Evolutionary conservation across 2,113 vertebrate species (phyloP).

Genomic region (Oreotrochilus melanogaster): DNA sequence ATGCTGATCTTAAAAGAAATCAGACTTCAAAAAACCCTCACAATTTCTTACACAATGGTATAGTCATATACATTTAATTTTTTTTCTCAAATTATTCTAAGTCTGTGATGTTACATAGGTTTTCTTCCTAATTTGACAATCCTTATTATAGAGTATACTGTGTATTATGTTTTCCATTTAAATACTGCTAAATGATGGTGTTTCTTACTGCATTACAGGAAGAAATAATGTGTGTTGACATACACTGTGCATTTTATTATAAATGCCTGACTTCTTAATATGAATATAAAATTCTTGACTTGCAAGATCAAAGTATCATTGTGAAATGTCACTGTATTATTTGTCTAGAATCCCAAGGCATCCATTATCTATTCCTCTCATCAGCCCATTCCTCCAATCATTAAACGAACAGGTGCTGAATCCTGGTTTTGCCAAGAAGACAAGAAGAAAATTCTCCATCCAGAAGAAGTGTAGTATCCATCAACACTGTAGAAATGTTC

Average conservation of each 20-base stretch:
- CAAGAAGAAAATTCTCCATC: background rate
- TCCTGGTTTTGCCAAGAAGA: background rate
- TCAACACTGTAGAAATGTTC: background rate
- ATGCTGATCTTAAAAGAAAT: background rate
- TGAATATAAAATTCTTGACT: background rate
- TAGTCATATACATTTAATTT: background rate
- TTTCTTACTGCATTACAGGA: background rate
- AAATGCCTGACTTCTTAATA: background rate
- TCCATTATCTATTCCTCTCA: background rate
- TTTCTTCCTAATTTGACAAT: background rate
- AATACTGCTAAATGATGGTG: background rate
- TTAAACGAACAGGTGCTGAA: background rate
- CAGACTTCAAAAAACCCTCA: background rate
- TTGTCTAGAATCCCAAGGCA: background rate
- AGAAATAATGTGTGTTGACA: background rate
- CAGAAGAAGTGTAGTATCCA: background rate
- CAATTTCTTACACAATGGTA: background rate
- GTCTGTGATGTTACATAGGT: background rate
- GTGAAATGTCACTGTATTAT: background rate
- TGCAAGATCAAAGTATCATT: background rate
- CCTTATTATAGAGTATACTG: fast-evolving
- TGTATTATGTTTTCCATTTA: background rate
- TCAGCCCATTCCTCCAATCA: background rate
- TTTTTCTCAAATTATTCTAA: background rate
- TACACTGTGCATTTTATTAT: background rate